Percentiles rank a stretch among this genome's conserved stretches.
Evolutionary conservation across 1,140 invertebrate genomes (phyloP).

Genomic region (Hypsibius dujardini): DNA sequence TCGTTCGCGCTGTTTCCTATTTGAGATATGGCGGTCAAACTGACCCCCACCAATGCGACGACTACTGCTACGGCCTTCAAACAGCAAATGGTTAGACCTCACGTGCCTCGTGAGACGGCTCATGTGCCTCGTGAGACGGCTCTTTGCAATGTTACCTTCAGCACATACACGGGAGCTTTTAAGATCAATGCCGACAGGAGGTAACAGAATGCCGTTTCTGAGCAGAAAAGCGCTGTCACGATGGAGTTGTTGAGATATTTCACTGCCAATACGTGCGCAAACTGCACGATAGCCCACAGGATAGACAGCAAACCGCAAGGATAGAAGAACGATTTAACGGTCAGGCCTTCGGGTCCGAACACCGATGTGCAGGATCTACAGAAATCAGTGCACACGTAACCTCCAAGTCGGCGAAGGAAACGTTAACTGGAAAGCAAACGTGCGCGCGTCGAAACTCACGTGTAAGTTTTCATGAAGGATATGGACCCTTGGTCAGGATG

Average conservation of each 20-base stretch:
- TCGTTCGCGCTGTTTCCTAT: not conserved
- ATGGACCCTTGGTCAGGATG: not conserved
- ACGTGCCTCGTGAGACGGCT: not conserved
- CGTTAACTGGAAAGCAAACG: too few species aligned
- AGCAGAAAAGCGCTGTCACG: not conserved
- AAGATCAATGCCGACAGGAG: not conserved
- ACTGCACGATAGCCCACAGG: not conserved
- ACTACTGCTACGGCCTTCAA: not conserved
- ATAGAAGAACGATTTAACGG: not conserved
- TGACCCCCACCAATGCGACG: not conserved
- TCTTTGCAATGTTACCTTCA: not conserved
- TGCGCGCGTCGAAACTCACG: not conserved
- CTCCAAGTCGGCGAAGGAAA: too few species aligned
- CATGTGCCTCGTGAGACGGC: not conserved
- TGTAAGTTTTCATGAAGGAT: not conserved
- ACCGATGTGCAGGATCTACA: not conserved
- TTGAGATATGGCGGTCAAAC: not conserved
- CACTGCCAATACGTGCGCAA: not conserved
- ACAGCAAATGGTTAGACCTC: not conserved
- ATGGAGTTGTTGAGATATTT: conserved; percentile 14
- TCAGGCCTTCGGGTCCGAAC: not conserved
- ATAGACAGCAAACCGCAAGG: not conserved
- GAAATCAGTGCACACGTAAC: not conserved
- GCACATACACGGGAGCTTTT: not conserved
- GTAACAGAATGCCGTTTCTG: conserved; percentile 10